Conservation (phyloP, 2,797 vertebrate species). For the Sebastes reedi region DNA sequence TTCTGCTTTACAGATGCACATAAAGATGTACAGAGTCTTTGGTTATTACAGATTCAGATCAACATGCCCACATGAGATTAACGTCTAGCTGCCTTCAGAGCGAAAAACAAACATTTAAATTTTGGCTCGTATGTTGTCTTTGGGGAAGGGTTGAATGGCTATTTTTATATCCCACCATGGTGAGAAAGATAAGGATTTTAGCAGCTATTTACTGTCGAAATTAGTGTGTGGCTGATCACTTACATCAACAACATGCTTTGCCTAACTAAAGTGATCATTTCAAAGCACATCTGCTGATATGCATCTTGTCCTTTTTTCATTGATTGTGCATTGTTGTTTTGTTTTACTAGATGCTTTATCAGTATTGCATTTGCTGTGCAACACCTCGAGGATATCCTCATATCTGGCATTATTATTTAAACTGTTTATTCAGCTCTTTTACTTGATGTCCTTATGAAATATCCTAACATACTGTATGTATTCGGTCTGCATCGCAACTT, state of each 20-base stretch:
- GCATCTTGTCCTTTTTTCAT: conserved; percentile 4
- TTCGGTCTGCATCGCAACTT: background rate
- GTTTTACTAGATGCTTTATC: conserved; percentile 7
- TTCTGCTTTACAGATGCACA: conserved; percentile 16
- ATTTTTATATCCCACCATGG: conserved; percentile 13
- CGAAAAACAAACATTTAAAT: background rate
- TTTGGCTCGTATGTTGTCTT: conserved; percentile 2
- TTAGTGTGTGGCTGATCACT: background rate
- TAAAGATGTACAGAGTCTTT: background rate
- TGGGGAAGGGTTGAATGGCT: background rate
- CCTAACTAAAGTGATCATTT: background rate
- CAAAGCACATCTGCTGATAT: conserved; percentile 13
- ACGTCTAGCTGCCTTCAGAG: background rate
- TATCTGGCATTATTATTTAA: conserved; percentile 17
- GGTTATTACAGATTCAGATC: conserved; percentile 15
- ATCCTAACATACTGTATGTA: background rate
- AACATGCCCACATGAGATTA: conserved; percentile 19
- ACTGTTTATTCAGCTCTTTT: conserved; percentile 5
- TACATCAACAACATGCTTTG: background rate
- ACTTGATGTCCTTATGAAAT: background rate
- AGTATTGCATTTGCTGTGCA: conserved; percentile 14
- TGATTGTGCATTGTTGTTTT: conserved; percentile 5
- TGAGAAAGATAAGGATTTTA: conserved; percentile 13
- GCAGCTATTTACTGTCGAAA: background rate
- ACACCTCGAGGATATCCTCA: background rate